phyloP scores from a whole-genome alignment of 2,113 vertebrate species.

The Dicerorhinus sumatrensis region DNA sequence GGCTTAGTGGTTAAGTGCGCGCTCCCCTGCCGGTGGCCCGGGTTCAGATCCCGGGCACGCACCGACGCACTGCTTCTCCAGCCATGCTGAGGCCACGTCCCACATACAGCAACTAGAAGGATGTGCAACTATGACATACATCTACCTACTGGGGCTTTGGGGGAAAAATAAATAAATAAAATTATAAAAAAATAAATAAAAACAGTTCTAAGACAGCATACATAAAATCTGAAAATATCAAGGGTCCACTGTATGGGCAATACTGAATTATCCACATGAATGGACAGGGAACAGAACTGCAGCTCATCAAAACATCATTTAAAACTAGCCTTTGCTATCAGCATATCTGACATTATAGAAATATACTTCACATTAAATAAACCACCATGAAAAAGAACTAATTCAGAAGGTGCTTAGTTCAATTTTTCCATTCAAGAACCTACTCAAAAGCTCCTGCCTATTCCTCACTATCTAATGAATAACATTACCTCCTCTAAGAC shows the following conservation, averaged over 20 bases:
- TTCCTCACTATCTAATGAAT: background rate
- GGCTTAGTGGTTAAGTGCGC: too few species aligned
- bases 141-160: too few species aligned
- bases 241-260: background rate
- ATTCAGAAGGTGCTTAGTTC: background rate
- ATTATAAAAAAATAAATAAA: too few species aligned
- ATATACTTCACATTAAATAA: background rate
- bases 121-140: too few species aligned
- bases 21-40: too few species aligned
- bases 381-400: background rate
- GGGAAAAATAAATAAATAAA: too few species aligned
- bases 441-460: background rate
- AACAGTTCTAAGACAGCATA: background rate
- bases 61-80: too few species aligned
- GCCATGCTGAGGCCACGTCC: too few species aligned
- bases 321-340: background rate
- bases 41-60: too few species aligned
- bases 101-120: too few species aligned
- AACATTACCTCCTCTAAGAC: background rate
- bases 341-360: background rate
- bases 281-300: background rate
- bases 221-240: background rate
- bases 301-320: slow-evolving; percentile 1
- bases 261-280: background rate
- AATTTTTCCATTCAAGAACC: background rate